Base-by-base conservation (phyloP, 2,113 vertebrate genomes). In the Panurus biarmicus region DNA sequence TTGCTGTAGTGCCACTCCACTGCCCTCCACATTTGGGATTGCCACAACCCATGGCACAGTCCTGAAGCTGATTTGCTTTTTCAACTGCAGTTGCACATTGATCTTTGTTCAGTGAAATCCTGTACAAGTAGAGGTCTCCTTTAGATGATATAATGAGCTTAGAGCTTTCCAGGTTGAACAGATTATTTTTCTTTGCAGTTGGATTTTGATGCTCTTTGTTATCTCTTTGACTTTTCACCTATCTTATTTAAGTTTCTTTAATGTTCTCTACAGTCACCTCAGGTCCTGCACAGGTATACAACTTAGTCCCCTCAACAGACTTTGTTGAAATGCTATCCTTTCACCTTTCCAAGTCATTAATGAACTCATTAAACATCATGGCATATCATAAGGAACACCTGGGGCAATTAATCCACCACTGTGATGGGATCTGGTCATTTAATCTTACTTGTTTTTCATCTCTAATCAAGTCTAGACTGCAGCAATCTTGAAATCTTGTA, bases 341-440 rank as follows among this genome's bases (percentile, higher is more conserved):
- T 87, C 57, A 71, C 81, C 40, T 91, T 93, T 96, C 42, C 54
- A 85, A 89, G 42, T 79, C 42, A 87, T 89, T 95, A 95, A 85
- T 50, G 44, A 85, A 95, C 85, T 93, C 81, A 83, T 85, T 94
- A 93, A 78, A 87, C 53, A 80, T 70, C 51, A 77, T 92, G 69
- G 53, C 28, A 90, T 48, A 74, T 67, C 60, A 86, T 84, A 89
- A 74, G 40, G 33, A 94, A 64, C 89, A 94, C 79, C 79, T 86
- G 90, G 71, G 79, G 56, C 69, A 94, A 87, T 93, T 86, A 90
- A 90, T 92, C 44, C 89, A 62, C 83, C 25, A 48, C 31, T 7
- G 45, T 71, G 79, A 78, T 86, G 69, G 23, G 76, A 71, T 74
- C 53, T 89, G 57, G 56, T 74, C 15, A 67, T 92, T 90, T 90